These are phyloP conservation scores for Pseudococcus longispinus DNA, from an alignment of 2,888 invertebrate species.

Conservation along the genomic window DNA sequence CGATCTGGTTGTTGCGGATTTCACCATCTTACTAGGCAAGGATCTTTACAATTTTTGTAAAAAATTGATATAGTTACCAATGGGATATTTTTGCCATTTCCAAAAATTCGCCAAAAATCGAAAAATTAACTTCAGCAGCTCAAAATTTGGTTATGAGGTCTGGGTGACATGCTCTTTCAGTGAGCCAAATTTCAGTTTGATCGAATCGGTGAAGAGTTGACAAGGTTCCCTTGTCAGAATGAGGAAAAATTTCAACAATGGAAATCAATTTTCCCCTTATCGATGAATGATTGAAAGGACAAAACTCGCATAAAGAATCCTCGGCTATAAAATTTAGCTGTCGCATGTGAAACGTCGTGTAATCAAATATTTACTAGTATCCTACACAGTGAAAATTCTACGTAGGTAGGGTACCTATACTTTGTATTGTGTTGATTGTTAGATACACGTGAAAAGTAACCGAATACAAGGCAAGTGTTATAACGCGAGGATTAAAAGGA, in stretches of 20 bases:
- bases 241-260: neutral
- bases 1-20: no score
- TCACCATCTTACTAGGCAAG: no score
- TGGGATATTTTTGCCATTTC: no score
- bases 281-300: neutral
- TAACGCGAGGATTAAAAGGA: neutral
- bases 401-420: neutral
- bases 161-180: no score
- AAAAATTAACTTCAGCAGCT: no score
- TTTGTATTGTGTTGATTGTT: neutral
- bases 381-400: neutral
- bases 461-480: neutral
- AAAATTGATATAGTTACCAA: no score
- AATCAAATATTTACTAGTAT: conserved; percentile 33
- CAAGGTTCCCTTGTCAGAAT: no score
- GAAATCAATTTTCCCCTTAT: neutral
- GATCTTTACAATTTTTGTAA: no score
- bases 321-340: neutral
- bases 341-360: neutral
- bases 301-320: neutral
- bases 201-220: no score
- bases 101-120: no score
- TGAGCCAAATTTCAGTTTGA: no score
- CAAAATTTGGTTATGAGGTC: no score
- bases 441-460: neutral